These are phyloP conservation scores for Anoplopoma fimbria DNA, from an alignment of 2,113 vertebrate species.

Conservation along the genomic window DNA sequence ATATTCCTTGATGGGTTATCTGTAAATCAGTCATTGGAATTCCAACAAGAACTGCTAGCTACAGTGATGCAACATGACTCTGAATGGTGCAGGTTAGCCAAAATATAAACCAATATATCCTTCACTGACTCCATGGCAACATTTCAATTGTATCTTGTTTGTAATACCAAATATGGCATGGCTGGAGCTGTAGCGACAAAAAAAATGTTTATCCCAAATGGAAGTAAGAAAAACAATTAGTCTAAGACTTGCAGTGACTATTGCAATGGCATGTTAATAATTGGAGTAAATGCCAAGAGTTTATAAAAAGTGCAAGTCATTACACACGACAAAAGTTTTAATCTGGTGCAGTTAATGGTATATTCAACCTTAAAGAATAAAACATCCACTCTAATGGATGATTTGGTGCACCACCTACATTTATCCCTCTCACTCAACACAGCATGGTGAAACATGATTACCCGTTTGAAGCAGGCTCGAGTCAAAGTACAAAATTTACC, in stretches of 20 bases:
- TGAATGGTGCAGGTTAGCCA: background rate
- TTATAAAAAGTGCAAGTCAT: background rate
- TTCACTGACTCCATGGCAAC: background rate
- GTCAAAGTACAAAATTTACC: slow-evolving; percentile 67
- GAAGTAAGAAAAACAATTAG: background rate
- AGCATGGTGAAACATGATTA: slow-evolving; percentile 64
- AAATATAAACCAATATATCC: background rate
- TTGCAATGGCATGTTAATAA: no score
- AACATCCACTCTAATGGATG: slow-evolving; percentile 3
- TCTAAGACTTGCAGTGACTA: background rate
- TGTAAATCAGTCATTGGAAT: background rate
- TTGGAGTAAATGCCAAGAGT: background rate
- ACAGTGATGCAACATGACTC: background rate
- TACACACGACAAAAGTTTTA: background rate
- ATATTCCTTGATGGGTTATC: background rate
- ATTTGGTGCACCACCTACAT: slow-evolving; percentile 31
- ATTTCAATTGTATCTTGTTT: background rate
- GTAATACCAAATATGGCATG: background rate
- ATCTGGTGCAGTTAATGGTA: background rate
- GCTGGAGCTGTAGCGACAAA: background rate
- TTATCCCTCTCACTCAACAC: slow-evolving; percentile 38
- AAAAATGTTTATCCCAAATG: background rate
- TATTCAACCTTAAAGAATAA: background rate
- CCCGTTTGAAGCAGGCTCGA: slow-evolving; percentile 51
- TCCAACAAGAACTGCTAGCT: background rate